phyloP scores from a whole-genome alignment of 2,888 invertebrate species.

The Melitaea athalia region DNA sequence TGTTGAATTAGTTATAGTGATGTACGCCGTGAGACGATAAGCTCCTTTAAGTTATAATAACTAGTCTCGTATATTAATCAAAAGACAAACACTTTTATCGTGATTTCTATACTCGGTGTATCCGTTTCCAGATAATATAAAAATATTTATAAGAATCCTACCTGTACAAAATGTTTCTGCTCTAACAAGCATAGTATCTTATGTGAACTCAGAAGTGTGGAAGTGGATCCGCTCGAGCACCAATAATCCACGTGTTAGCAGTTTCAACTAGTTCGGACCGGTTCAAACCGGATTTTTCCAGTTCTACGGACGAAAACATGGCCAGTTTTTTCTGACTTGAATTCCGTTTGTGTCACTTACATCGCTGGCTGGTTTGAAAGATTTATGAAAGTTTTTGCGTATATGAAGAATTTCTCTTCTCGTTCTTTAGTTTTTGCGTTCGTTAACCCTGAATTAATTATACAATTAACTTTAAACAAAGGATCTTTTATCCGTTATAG shows the following conservation, averaged over 20 bases:
- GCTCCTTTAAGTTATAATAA: background rate
- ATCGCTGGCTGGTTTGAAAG: conserved; percentile 27
- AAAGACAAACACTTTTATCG: background rate
- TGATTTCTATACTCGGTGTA: background rate
- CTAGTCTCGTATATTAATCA: no score
- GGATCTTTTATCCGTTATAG: no score
- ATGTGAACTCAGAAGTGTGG: conserved; percentile 34
- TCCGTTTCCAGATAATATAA: background rate
- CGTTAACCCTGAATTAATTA: no score
- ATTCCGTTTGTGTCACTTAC: conserved; percentile 36
- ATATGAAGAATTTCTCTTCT: conserved; percentile 12
- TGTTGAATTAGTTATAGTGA: no score
- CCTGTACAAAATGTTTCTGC: conserved; percentile 4
- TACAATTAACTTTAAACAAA: no score
- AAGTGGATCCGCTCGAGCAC: conserved; percentile 40
- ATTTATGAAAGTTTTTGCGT: conserved; percentile 34
- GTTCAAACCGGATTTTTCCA: conserved; percentile 42
- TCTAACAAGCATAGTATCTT: conserved; percentile 23
- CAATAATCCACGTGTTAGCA: conserved; percentile 41
- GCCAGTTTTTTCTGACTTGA: conserved; percentile 32
- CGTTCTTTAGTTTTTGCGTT: background rate
- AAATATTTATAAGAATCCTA: background rate
- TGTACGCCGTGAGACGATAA: background rate
- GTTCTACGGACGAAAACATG: conserved; percentile 40
- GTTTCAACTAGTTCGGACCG: conserved; percentile 41